A percentile compares a stretch with the other conserved stretches of the same genome.
Evolutionary conservation across 2,888 invertebrate genomes (phyloP).

Genomic region (Tuta absoluta): DNA sequence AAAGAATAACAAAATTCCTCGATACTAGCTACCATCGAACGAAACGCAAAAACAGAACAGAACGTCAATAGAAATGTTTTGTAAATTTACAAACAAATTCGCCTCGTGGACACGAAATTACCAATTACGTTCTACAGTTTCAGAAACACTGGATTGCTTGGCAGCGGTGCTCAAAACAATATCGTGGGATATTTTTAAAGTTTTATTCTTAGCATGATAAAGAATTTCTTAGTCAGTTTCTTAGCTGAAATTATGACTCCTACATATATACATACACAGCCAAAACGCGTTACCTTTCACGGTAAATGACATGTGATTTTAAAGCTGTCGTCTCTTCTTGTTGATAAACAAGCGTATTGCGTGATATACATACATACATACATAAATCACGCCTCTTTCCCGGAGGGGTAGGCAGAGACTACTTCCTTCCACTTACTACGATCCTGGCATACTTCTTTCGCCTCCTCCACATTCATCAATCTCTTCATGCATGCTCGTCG

Average conservation of each 20-base stretch:
- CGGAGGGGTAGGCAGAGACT: too few species aligned
- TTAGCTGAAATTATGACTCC: neutral
- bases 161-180: slow-evolving; percentile 18
- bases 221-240: too few species aligned
- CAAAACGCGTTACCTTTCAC: too few species aligned
- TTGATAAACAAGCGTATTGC: too few species aligned
- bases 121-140: neutral
- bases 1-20: neutral
- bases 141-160: slow-evolving; percentile 18
- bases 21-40: neutral
- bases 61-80: neutral
- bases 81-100: slow-evolving; percentile 7
- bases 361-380: too few species aligned
- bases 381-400: too few species aligned
- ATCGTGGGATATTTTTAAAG: neutral
- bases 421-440: too few species aligned
- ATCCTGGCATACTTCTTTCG: too few species aligned
- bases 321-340: too few species aligned
- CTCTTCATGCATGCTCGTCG: too few species aligned
- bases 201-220: neutral
- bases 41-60: neutral
- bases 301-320: too few species aligned
- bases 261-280: neutral
- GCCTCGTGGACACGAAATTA: slow-evolving; percentile 20
- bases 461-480: too few species aligned